Conservation (phyloP, 2,113 vertebrate genomes). For the Trochalopteron elliotii region DNA sequence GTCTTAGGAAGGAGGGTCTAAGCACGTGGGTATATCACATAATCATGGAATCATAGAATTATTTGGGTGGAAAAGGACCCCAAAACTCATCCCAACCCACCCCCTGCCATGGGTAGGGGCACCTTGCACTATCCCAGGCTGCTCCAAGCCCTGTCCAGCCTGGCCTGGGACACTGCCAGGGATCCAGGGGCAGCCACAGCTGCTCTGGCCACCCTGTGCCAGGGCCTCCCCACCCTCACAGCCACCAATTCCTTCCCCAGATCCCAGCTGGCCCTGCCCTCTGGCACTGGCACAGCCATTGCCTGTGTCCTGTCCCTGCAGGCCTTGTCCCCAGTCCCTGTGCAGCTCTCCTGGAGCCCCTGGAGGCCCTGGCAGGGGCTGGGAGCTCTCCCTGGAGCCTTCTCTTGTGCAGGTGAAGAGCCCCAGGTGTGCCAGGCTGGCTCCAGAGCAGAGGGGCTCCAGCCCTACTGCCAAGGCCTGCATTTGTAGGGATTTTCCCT, state of each 20-base stretch:
- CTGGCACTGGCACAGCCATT: background rate
- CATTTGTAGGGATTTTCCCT: background rate
- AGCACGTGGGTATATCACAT: rapidly evolving
- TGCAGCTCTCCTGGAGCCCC: background rate
- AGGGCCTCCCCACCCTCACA: background rate
- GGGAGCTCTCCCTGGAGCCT: background rate
- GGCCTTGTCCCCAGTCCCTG: background rate
- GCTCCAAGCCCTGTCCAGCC: rapidly evolving
- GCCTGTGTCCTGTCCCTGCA: background rate
- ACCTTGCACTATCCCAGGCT: rapidly evolving
- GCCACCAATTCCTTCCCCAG: rapidly evolving
- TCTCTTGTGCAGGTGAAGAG: background rate
- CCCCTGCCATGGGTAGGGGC: background rate
- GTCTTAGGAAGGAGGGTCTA: background rate
- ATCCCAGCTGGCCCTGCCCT: background rate
- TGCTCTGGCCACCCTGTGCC: background rate
- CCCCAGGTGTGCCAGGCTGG: too few relatives aligned
- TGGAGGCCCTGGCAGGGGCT: background rate
- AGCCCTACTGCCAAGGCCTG: rapidly evolving
- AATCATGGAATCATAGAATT: too few relatives aligned
- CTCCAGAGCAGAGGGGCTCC: background rate
- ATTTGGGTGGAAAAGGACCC: background rate
- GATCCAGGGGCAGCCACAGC: background rate
- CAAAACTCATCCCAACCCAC: rapidly evolving
- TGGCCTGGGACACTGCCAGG: background rate